Evolutionary conservation across 2,797 vertebrate species (phyloP).

Genomic region (Knipowitschia caucasica): DNA sequence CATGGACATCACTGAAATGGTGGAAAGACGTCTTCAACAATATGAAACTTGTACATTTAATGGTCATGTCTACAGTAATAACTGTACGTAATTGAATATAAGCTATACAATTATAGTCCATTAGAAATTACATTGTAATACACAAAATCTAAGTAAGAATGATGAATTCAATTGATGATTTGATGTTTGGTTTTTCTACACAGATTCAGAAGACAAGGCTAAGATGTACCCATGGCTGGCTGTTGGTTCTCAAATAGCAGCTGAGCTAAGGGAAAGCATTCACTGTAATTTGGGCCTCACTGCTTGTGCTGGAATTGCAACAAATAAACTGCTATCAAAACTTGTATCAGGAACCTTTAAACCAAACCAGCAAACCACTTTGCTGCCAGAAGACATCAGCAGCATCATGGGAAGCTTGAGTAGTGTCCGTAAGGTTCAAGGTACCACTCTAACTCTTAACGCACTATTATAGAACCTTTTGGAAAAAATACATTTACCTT

Average conservation of each 20-base stretch:
- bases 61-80: slow-evolving; percentile 81
- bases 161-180: not conserved
- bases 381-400: slow-evolving; percentile 78
- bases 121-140: not conserved
- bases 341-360: slow-evolving; percentile 86
- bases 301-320: slow-evolving; percentile 84
- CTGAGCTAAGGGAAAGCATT: slow-evolving; percentile 79
- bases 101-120: not conserved
- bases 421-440: slow-evolving; percentile 80
- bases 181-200: slow-evolving; percentile 15
- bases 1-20: slow-evolving; percentile 83
- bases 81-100: slow-evolving; percentile 65
- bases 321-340: slow-evolving; percentile 87
- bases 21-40: slow-evolving; percentile 72
- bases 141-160: not conserved
- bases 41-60: slow-evolving; percentile 52
- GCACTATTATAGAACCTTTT: not conserved
- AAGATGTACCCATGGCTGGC: slow-evolving; percentile 67
- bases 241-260: slow-evolving; percentile 83
- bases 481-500: not conserved
- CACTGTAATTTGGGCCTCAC: slow-evolving; percentile 79
- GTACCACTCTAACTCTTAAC: slow-evolving; percentile 52
- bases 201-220: slow-evolving; percentile 66
- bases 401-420: slow-evolving; percentile 75
- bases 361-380: slow-evolving; percentile 89